Conservation (phyloP, 2,797 vertebrate genomes). For the Amniataba percoides region DNA sequence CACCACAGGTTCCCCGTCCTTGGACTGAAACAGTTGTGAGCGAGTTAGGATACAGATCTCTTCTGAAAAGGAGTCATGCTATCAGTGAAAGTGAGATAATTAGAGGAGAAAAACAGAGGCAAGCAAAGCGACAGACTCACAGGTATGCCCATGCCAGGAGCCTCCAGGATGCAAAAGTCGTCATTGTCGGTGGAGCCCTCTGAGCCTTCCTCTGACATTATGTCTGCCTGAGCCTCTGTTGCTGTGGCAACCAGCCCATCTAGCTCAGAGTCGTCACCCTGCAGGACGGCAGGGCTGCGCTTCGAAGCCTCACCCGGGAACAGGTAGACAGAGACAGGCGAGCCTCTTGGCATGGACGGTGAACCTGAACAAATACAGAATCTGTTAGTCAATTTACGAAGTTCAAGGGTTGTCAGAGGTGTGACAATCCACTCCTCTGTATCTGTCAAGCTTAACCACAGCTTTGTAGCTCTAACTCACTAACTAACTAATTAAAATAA, state of each 20-base stretch:
- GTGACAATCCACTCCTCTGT: background rate
- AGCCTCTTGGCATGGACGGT: constrained; percentile 83
- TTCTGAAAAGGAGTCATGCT: background rate
- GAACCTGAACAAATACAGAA: constrained; percentile 69
- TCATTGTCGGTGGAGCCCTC: constrained; percentile 91
- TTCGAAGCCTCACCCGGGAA: constrained; percentile 90
- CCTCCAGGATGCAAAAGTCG: constrained; percentile 95
- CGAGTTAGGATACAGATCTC: background rate
- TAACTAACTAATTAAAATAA: background rate
- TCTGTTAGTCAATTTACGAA: background rate
- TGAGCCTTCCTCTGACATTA: constrained; percentile 84
- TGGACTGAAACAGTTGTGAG: constrained; percentile 81
- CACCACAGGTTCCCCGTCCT: constrained; percentile 92
- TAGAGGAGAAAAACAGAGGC: background rate
- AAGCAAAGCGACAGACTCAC: constrained; percentile 75
- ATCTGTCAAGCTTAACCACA: background rate
- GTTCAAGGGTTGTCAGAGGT: background rate
- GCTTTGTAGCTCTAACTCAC: background rate
- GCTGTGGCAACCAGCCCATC: constrained; percentile 75
- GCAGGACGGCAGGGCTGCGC: constrained; percentile 55
- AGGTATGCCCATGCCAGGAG: constrained; percentile 93
- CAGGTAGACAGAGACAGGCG: constrained; percentile 91
- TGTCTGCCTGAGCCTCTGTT: constrained; percentile 81
- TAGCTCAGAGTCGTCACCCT: constrained; percentile 75
- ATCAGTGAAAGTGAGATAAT: background rate